A percentile compares a stretch with the other conserved stretches of the same genome.
phyloP scores from a whole-genome alignment of 1,140 invertebrate genomes.

The Heliconius melpomene region DNA sequence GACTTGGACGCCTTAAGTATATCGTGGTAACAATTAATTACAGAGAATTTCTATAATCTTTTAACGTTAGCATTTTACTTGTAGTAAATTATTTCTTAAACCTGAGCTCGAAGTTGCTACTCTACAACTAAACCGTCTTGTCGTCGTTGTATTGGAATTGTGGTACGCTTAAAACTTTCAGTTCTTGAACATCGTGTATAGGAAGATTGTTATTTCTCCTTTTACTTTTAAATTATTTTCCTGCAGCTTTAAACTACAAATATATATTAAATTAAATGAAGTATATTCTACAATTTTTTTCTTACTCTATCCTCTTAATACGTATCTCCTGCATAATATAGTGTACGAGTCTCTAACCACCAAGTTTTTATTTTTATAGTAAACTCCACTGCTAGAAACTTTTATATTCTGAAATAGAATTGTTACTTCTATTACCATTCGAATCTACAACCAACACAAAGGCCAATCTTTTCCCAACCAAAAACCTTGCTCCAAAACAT shows the following conservation, averaged over 20 bases:
- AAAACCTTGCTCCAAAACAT: neutral
- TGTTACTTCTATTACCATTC: neutral
- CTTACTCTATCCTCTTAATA: too few species aligned
- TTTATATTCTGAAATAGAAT: too few species aligned
- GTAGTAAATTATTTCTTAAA: neutral
- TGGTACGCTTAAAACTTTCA: conserved; percentile 5
- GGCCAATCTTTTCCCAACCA: too few species aligned
- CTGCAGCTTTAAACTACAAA: neutral
- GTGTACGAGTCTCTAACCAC: too few species aligned
- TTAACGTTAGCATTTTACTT: neutral
- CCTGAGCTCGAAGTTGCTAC: neutral
- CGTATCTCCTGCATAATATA: too few species aligned
- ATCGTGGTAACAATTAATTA: too few species aligned
- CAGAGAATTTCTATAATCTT: neutral
- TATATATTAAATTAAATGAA: neutral
- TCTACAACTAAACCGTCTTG: neutral
- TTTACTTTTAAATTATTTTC: neutral
- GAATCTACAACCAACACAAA: neutral
- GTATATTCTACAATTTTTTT: too few species aligned
- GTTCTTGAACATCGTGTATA: neutral
- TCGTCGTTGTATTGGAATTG: neutral
- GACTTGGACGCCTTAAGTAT: too few species aligned
- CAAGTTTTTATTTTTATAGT: too few species aligned
- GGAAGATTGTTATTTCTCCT: neutral
- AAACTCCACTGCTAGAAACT: too few species aligned